Evolutionary conservation across 2,113 vertebrate species (phyloP), one percentile per base, ranked within the genome.

Genomic region (Condylura cristata): DNA sequence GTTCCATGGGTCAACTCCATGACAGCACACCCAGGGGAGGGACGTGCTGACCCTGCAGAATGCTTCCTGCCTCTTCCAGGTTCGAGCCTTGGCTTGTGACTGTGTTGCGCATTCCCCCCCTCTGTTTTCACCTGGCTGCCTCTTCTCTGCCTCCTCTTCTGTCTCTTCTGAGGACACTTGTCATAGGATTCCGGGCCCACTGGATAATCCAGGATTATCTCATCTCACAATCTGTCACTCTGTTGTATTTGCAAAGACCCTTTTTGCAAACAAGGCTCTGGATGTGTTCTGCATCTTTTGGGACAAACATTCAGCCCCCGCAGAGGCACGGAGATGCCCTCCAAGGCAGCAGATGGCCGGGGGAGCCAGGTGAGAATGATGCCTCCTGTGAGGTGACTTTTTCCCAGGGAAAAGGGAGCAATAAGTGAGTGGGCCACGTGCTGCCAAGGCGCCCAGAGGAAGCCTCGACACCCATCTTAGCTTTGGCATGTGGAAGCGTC

Each of bases 201-300:
- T 3, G 9, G 30, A 34, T 68, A 83, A 63, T 26, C 34, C 63
- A 83, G 61, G 41, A 46, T 61, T 3, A 53, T 68, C 76, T 41
- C 16, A 30, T 24, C 39, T 76, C 0, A 12, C 68, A 60, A 48
- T 24, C 34, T 39, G 86, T 74, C 71, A 37, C 28, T 86, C 75
- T 30, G 68, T 78, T 70, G 26, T 44, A 83, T 53, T 10, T 61
- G 53, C 12, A 53, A 75, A 76, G 93, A 63, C 11, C 16, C 24
- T 34, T 68, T 91, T 70, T 51, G 58, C 89, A 88, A 91, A 56
- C 53, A 56, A 56, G 53, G 53, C 7, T 61, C 28, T 61, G 60
- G 17, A 32, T 12, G 28, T 56, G 20, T 20, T 22, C 20, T 17
- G 22, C 32, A 37, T 51, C 5, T 24, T 82, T 75, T 3, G 3